A percentile compares a stretch with the other conserved stretches of the same genome.
Evolutionary conservation across 1,140 invertebrate genomes (phyloP).

Genomic region (Vollenhovia emeryi): DNA sequence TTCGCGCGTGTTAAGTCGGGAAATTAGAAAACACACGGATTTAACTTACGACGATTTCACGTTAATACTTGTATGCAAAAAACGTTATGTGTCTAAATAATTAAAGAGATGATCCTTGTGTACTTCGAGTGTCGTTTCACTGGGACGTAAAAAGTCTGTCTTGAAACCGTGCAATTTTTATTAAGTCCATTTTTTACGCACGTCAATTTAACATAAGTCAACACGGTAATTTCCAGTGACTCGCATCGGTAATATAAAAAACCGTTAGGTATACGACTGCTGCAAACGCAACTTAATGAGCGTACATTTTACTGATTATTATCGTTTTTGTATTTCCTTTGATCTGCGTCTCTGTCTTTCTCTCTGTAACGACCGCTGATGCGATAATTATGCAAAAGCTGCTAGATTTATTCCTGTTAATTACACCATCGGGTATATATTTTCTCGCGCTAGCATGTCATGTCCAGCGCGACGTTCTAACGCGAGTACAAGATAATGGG

Average conservation of each 20-base stretch:
- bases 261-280: not conserved
- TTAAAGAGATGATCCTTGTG: not conserved
- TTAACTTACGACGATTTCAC: not conserved
- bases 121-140: not conserved
- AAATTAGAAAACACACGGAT: not conserved
- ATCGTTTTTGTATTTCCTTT: not conserved
- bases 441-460: not conserved
- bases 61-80: not conserved
- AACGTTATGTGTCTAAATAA: not conserved
- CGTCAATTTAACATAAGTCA: not conserved
- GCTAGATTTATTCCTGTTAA: constrained; percentile 26
- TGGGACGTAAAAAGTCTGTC: not conserved
- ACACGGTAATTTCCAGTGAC: not conserved
- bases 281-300: not conserved
- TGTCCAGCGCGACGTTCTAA: not conserved
- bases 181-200: not conserved
- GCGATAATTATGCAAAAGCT: constrained; percentile 4
- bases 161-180: not conserved
- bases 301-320: not conserved
- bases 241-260: not conserved
- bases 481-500: not conserved
- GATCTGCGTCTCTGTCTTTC: not conserved
- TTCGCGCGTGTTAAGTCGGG: not conserved
- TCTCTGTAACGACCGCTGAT: not conserved
- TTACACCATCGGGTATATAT: not conserved